Evolutionary conservation across 2,888 invertebrate genomes (phyloP).

Genomic region (Lutraria lutraria): DNA sequence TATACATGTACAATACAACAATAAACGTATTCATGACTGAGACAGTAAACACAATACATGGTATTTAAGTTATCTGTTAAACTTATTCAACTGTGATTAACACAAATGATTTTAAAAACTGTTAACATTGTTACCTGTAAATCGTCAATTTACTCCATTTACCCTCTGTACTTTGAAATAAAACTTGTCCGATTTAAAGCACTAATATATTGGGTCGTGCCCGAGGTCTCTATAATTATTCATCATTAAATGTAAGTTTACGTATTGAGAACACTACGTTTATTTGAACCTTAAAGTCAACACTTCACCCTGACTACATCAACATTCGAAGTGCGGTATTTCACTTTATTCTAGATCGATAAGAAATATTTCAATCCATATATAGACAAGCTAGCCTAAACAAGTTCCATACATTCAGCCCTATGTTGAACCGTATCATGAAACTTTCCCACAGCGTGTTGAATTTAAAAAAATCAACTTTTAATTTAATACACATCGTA

Average conservation of each 20-base stretch:
- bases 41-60: too few species aligned
- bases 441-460: constrained; percentile 40
- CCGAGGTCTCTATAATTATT: not conserved
- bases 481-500: not conserved
- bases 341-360: constrained; percentile 41
- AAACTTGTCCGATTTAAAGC: not conserved
- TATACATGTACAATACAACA: too few species aligned
- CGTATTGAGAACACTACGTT: constrained; percentile 34
- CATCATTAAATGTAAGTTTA: constrained; percentile 27
- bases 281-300: constrained; percentile 51
- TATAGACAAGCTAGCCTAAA: not conserved
- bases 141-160: not conserved
- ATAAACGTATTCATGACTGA: too few species aligned
- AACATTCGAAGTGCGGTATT: constrained; percentile 27
- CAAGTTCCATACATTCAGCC: not conserved
- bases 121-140: not conserved
- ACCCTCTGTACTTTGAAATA: not conserved
- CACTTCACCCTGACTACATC: constrained; percentile 48
- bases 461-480: constrained; percentile 6
- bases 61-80: too few species aligned
- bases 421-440: constrained; percentile 5
- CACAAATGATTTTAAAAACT: too few species aligned
- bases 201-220: not conserved
- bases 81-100: too few species aligned
- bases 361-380: not conserved